A percentile compares a stretch with the other conserved stretches of the same genome.
phyloP scores from a whole-genome alignment of 2,113 vertebrate genomes.

The Xiphophorus maculatus region DNA sequence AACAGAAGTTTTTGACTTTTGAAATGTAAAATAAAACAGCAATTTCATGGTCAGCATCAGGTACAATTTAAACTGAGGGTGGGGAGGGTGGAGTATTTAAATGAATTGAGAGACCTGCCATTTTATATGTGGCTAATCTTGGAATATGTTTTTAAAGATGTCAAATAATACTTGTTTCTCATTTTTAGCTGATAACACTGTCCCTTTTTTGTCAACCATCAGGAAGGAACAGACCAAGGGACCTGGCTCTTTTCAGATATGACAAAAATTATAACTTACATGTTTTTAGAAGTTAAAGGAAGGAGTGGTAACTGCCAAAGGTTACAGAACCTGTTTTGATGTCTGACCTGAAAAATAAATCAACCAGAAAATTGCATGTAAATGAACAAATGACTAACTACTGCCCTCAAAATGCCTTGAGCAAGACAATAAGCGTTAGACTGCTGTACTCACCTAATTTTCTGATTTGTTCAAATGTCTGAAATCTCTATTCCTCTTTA shows the following conservation, averaged over 20 bases:
- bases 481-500: slow-evolving; percentile 39
- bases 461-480: slow-evolving; percentile 42
- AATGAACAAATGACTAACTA: slow-evolving; percentile 66
- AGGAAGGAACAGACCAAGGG: slow-evolving; percentile 67
- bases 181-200: neutral
- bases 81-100: slow-evolving; percentile 31
- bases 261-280: slow-evolving; percentile 13
- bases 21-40: too few species aligned
- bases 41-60: slow-evolving; percentile 5
- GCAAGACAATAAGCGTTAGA: slow-evolving; percentile 42
- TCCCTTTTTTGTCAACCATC: too few species aligned
- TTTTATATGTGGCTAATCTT: slow-evolving; percentile 14
- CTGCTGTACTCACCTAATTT: slow-evolving; percentile 28
- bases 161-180: neutral
- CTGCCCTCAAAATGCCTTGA: slow-evolving; percentile 49
- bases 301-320: slow-evolving; percentile 5
- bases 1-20: too few species aligned
- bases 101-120: slow-evolving; percentile 4
- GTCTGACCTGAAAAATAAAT: slow-evolving; percentile 3
- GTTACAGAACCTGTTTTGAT: slow-evolving; percentile 24
- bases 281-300: slow-evolving; percentile 21
- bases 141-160: neutral
- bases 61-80: neutral
- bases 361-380: slow-evolving; percentile 28
- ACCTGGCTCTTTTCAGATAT: slow-evolving; percentile 85